Evolutionary conservation across 2,888 invertebrate genomes (phyloP), one percentile per base, ranked within the genome.

Genomic region (Antheraea yamamai): DNA sequence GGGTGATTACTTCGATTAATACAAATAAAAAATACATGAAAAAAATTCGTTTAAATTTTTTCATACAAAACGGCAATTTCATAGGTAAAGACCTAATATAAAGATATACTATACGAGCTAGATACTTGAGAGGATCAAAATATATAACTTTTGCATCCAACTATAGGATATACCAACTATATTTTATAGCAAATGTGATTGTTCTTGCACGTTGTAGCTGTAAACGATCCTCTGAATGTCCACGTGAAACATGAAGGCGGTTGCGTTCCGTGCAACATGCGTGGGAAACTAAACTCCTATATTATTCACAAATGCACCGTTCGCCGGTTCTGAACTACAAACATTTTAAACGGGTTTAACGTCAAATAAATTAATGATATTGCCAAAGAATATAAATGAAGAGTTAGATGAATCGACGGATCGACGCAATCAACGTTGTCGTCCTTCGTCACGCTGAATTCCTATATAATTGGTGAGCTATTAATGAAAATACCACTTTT

Each of bases 241-340:
- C 85, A 83, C 83, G 81, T 80, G 79, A 78, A 80, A 77, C 82
- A 87, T 83, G 88, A 84, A 85, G 89, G 87, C 86, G 86, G 85
- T 81, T 87, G 89, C 82, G 86, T 87, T 88, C 84, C 81, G 81
- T 82, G 85, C 86, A 87, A 90, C 87, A 83, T 83, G 91, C 90
- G 91, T 91, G 90, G 90, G 91, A 91, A 89, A 83, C 83, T 58
- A 71, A 72, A 84, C 87, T 84, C 87, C 88, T 87, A 87, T 86
- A 87, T 84, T 39, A 39, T 35, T 70, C 18, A 85, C 81, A 78
- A 84, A 81, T 80, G 80, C 82, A 81, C 77, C 76, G 76, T 78
- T 75, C 77, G 77, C 78, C 83, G 82, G 30, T 66, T 14, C 58
- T 70, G 47, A 68, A 70, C 70, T 71, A 75, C 74, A 74, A 76